These are phyloP conservation scores for Leptobrachium leishanense DNA, from an alignment of 2,113 vertebrate species.

Conservation along the genomic window DNA sequence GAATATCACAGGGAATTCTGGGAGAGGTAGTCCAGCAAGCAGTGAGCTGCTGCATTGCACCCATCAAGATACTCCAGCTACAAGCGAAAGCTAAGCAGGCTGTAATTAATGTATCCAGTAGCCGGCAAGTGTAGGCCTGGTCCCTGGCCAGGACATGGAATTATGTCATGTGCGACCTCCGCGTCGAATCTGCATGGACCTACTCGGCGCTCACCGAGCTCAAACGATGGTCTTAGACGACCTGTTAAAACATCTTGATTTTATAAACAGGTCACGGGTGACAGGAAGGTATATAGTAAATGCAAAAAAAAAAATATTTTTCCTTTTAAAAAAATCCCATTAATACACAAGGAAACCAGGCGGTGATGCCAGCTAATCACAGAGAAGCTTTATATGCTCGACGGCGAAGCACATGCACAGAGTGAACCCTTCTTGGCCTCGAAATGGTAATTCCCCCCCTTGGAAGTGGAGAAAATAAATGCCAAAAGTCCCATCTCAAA, in stretches of 20 bases:
- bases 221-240: neutral
- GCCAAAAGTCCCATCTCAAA: slow-evolving; percentile 43
- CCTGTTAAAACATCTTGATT: neutral
- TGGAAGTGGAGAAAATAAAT: slow-evolving; percentile 42
- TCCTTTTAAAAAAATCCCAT: neutral
- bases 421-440: slow-evolving; percentile 46
- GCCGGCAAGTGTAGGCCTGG: too few relatives aligned
- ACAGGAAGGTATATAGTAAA: slow-evolving; percentile 26
- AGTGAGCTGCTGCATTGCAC: too few relatives aligned
- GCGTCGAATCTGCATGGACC: neutral
- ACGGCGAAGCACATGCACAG: slow-evolving; percentile 30
- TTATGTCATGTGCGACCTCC: too few relatives aligned
- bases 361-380: slow-evolving; percentile 16
- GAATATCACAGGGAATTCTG: too few relatives aligned
- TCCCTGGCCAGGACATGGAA: too few relatives aligned
- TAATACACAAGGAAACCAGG: slow-evolving; percentile 25
- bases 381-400: slow-evolving; percentile 35
- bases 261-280: slow-evolving; percentile 2
- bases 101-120: too few relatives aligned
- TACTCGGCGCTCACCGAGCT: neutral
- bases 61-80: too few relatives aligned
- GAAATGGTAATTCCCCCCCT: slow-evolving; percentile 40
- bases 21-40: too few relatives aligned
- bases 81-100: too few relatives aligned
- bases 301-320: neutral